These are phyloP conservation scores for Eremophila alpestris DNA, from an alignment of 2,797 vertebrate species.

Conservation along the genomic window DNA sequence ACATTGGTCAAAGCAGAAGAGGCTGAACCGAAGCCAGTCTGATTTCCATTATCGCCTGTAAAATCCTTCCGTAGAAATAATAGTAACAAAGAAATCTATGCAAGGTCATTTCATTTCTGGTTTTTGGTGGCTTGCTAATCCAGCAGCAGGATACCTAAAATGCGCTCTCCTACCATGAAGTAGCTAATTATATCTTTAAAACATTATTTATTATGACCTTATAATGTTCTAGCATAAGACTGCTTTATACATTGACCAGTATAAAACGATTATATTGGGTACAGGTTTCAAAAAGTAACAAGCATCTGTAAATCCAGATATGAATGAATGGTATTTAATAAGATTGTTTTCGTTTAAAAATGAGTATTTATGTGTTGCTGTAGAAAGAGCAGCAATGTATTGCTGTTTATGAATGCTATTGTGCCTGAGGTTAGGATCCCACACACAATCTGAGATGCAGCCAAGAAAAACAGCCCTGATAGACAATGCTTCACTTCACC, in stretches of 20 bases:
- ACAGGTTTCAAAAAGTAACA: conserved; percentile 80
- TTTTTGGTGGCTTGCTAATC: conserved; percentile 16
- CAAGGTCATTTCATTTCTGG: conserved; percentile 21
- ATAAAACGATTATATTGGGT: conserved; percentile 75
- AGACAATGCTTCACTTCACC: conserved; percentile 99
- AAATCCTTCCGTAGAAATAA: conserved; percentile 44
- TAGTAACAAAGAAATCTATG: not conserved
- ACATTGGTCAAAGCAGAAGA: conserved; percentile 61
- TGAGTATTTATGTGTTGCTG: conserved; percentile 89
- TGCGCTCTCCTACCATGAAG: conserved; percentile 48
- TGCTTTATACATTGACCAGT: conserved; percentile 68
- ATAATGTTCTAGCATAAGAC: conserved; percentile 64
- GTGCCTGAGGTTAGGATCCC: conserved; percentile 97
- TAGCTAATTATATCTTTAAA: conserved; percentile 70
- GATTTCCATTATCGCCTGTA: conserved; percentile 44
- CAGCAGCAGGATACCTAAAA: conserved; percentile 41
- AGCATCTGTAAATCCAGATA: conserved; percentile 85
- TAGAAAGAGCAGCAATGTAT: conserved; percentile 90
- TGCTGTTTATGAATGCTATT: conserved; percentile 94
- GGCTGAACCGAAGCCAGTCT: conserved; percentile 20
- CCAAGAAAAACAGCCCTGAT: conserved; percentile 99
- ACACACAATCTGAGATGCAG: conserved; percentile 98
- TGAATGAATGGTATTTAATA: conserved; percentile 92
- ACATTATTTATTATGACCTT: conserved; percentile 75
- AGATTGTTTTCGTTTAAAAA: conserved; percentile 93